Evolutionary conservation across 2,797 vertebrate species (phyloP).

Genomic region (Argya squamiceps): DNA sequence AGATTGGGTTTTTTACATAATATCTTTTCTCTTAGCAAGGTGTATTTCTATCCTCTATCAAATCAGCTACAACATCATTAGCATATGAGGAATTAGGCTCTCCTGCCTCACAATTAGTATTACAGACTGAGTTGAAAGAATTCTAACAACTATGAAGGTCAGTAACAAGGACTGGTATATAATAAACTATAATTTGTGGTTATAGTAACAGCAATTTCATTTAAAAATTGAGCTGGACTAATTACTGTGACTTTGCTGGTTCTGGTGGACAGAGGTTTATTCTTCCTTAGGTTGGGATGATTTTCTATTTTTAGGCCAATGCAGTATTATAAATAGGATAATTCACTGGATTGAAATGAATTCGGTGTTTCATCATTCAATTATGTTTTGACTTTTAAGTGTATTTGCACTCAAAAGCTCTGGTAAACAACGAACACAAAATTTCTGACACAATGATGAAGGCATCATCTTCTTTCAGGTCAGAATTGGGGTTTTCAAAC

Average conservation of each 20-base stretch:
- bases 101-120: background rate
- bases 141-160: background rate
- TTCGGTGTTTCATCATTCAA: background rate
- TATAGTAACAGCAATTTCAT: background rate
- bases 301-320: background rate
- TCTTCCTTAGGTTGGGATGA: background rate
- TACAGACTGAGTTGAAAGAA: background rate
- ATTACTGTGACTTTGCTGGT: background rate
- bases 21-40: background rate
- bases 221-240: background rate
- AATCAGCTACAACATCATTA: background rate
- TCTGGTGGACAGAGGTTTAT: background rate
- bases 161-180: rapidly evolving
- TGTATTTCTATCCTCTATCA: background rate
- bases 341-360: background rate
- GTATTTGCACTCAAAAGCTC: background rate
- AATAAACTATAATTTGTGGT: background rate
- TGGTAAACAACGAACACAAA: background rate
- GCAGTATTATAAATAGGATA: background rate
- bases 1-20: rapidly evolving
- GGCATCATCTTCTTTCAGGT: background rate
- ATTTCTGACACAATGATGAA: background rate
- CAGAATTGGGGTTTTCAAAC: background rate
- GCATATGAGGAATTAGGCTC: background rate
- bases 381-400: background rate